Evolutionary conservation across 2,888 invertebrate genomes (phyloP).

Genomic region (Oscheius onirici): DNA sequence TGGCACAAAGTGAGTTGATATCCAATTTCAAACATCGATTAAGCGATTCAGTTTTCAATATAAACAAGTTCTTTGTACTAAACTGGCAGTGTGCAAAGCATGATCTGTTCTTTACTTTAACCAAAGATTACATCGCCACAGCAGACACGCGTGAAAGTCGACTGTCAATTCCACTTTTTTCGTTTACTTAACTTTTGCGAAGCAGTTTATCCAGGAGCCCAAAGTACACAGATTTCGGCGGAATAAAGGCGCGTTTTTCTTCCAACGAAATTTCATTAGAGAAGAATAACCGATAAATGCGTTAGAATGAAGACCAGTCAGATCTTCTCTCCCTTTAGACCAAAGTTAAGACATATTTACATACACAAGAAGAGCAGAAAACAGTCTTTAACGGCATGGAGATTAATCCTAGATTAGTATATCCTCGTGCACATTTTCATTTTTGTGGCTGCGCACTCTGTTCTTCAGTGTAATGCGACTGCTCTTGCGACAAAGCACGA

Average conservation of each 20-base stretch:
- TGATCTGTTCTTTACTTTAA: constrained; percentile 9
- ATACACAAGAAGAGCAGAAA: too few relatives aligned
- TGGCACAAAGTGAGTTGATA: constrained; percentile 56
- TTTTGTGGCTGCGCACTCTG: background rate
- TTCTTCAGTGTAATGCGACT: constrained; percentile 11
- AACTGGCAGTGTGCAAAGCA: background rate
- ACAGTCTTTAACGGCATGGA: too few relatives aligned
- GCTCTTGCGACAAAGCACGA: constrained; percentile 16
- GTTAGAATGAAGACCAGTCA: background rate
- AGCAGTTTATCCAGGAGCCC: background rate
- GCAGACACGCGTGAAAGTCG: constrained; percentile 1
- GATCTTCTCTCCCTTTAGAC: background rate
- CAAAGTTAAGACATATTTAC: too few relatives aligned
- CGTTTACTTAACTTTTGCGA: background rate
- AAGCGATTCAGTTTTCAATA: background rate
- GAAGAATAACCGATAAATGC: constrained; percentile 19
- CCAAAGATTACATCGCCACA: constrained; percentile 2
- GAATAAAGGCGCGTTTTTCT: constrained; percentile 9
- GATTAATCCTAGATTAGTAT: too few relatives aligned
- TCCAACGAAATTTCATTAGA: constrained; percentile 14
- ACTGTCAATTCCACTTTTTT: background rate
- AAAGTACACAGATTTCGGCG: background rate
- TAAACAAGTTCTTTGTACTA: background rate
- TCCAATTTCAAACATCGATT: background rate
- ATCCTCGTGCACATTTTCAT: too few relatives aligned